A percentile compares a stretch with the other conserved stretches of the same genome.
Evolutionary conservation across 2,113 vertebrate genomes (phyloP).

Genomic region (Sceloporus undulatus): DNA sequence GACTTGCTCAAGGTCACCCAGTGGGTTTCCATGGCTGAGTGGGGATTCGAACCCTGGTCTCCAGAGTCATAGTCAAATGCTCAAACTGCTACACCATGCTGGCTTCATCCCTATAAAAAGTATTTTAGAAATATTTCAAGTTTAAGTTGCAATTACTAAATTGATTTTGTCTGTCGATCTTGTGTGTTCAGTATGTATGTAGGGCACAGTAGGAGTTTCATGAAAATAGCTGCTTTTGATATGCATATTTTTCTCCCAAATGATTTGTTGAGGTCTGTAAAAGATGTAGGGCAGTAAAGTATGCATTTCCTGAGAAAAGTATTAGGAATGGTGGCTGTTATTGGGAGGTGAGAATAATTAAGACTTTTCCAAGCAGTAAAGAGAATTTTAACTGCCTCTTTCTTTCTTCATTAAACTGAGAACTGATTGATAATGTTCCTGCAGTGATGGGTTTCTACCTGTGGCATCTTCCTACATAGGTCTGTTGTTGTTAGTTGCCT

Average conservation of each 20-base stretch:
- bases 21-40: too few relatives aligned
- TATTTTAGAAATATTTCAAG: not conserved
- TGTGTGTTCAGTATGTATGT: constrained; percentile 18
- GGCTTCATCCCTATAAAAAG: not conserved
- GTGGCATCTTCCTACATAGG: not conserved
- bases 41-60: too few relatives aligned
- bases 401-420: not conserved
- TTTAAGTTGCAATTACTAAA: constrained; percentile 1
- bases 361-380: not conserved
- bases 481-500: not conserved
- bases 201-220: constrained; percentile 27
- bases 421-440: not conserved
- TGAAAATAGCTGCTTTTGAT: constrained; percentile 34
- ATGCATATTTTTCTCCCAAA: constrained; percentile 36
- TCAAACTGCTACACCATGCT: too few relatives aligned
- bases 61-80: too few relatives aligned
- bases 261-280: constrained; percentile 51
- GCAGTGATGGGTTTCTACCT: not conserved
- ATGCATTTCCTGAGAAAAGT: constrained; percentile 64
- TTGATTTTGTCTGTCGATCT: constrained; percentile 34
- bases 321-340: constrained; percentile 61
- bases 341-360: constrained; percentile 47
- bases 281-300: constrained; percentile 70
- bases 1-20: too few relatives aligned
- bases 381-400: not conserved